Conservation (phyloP, 2,888 invertebrate species). For the Sphinx pinastri region DNA sequence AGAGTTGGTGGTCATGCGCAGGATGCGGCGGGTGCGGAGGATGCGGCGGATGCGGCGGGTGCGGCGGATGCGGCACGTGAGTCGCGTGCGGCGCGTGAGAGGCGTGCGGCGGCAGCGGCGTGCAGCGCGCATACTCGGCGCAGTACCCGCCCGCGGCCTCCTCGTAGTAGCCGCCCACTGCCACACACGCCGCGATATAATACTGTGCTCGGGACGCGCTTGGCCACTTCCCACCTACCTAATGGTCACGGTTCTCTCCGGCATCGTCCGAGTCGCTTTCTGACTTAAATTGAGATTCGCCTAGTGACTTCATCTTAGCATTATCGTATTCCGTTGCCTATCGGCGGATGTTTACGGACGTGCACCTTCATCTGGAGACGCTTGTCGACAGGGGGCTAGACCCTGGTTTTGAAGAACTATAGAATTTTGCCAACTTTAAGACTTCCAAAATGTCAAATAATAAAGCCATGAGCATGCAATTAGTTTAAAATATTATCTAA, state of each 20-base stretch:
- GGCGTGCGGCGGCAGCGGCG: slow-evolving; percentile 56
- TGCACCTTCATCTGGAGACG: slow-evolving; percentile 2
- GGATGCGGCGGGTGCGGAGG: slow-evolving; percentile 40
- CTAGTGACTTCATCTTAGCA: not conserved
- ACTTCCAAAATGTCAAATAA: slow-evolving; percentile 37
- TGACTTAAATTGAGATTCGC: not conserved
- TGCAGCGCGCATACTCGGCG: slow-evolving; percentile 73
- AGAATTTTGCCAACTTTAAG: slow-evolving; percentile 30
- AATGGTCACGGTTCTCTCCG: slow-evolving; percentile 41
- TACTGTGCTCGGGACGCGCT: slow-evolving; percentile 44
- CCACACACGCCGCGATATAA: slow-evolving; percentile 76
- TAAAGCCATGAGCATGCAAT: slow-evolving; percentile 74
- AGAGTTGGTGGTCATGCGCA: slow-evolving; percentile 63
- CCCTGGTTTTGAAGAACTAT: not conserved
- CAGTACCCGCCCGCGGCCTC: slow-evolving; percentile 70
- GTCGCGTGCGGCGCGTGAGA: slow-evolving; percentile 53
- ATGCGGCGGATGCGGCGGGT: slow-evolving; percentile 41
- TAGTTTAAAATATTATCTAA: slow-evolving; percentile 55
- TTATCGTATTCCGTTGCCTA: not conserved
- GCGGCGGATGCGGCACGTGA: slow-evolving; percentile 47
- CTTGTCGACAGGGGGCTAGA: not conserved
- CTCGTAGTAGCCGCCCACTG: slow-evolving; percentile 82
- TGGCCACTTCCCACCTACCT: slow-evolving; percentile 63
- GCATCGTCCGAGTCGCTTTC: slow-evolving; percentile 25
- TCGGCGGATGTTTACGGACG: not conserved